Evolutionary conservation across 2,113 vertebrate genomes (phyloP), one percentile per base, ranked within the genome.

Genomic region (Podarcis muralis): DNA sequence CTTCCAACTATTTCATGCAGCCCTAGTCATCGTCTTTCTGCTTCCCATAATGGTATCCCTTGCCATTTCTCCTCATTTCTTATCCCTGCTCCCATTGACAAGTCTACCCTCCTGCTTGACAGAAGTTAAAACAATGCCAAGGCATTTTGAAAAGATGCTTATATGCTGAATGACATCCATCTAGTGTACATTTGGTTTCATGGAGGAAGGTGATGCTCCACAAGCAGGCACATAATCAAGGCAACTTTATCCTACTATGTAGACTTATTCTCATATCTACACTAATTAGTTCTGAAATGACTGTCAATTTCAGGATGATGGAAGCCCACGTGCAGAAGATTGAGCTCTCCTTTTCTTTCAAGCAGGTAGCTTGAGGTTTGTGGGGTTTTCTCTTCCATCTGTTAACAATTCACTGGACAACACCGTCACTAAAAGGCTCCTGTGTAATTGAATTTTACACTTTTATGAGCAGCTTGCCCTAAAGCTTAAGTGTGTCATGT

Each of bases 401-500:
- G 57, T 74, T 75, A 88, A 23, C 11, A 68, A 37, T 18, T 90
- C 93, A 78, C 89, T 93, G 86, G 85, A 87, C 20, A 90, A 87
- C 20, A 90, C 3, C 68, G 25, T 77, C 30, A 18, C 16, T 48
- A 90, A 92, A 82, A 57, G 87, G 71, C 76, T 79, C 5, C 86
- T 90, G 68, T 90, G 83, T 94, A 93, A 94, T 92, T 93, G 84
- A 37, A 87, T 94, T 94, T 94, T 83, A 80, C 85, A 92, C 5
- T 82, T 92, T 66, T 15, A 0, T 74, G 92, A 87, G 69, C 79
- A 66, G 20, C 85, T 68, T 22, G 69, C 69, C 92, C 89, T 71
- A 48, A 83, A 93, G 48, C 83, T 37, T 78, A 79, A 9, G 0
- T 35, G 15, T 72, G 30, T 6, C 35, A 35, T 35, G 0, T 89